A percentile compares a stretch with the other conserved stretches of the same genome.
These are phyloP conservation scores for Drosophila biarmipes DNA, from an alignment of 1,140 invertebrate species.

Conservation along the genomic window DNA sequence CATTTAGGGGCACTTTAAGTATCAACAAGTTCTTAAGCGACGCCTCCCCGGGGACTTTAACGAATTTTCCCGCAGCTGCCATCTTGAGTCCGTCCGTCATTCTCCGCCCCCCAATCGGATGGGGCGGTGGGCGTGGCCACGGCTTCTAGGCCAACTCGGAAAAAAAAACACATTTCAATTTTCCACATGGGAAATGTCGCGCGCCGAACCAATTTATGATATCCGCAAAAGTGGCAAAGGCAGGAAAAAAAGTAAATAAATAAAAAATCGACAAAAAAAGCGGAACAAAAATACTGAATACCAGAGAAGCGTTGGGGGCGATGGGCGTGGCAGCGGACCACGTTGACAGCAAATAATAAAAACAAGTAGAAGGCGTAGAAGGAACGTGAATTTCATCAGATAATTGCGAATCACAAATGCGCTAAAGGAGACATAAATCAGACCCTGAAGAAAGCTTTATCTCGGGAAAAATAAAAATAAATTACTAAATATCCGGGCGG, in stretches of 20 bases:
- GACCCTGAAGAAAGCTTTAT: neutral
- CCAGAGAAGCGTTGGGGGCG: slow-evolving; percentile 11
- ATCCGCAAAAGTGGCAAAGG: slow-evolving; percentile 74
- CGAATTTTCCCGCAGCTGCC: slow-evolving; percentile 18
- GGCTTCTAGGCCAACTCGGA: slow-evolving; percentile 32
- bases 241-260: slow-evolving; percentile 35
- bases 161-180: slow-evolving; percentile 68
- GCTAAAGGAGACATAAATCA: slow-evolving; percentile 9
- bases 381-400: neutral
- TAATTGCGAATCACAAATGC: slow-evolving; percentile 49
- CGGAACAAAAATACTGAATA: slow-evolving; percentile 20
- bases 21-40: slow-evolving; percentile 20
- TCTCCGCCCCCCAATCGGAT: neutral
- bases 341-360: slow-evolving; percentile 64
- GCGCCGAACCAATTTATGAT: slow-evolving; percentile 79
- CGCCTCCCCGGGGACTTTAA: neutral
- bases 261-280: slow-evolving; percentile 26
- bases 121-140: slow-evolving; percentile 15
- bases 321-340: slow-evolving; percentile 39
- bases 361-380: slow-evolving; percentile 15
- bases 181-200: slow-evolving; percentile 79
- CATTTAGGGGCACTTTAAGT: neutral
- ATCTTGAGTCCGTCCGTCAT: slow-evolving; percentile 37
- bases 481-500: too few species aligned
- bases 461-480: neutral